Evolutionary conservation across 2,113 vertebrate genomes (phyloP), one percentile per base, ranked within the genome.

Genomic region (Orientallactaga bullata): DNA sequence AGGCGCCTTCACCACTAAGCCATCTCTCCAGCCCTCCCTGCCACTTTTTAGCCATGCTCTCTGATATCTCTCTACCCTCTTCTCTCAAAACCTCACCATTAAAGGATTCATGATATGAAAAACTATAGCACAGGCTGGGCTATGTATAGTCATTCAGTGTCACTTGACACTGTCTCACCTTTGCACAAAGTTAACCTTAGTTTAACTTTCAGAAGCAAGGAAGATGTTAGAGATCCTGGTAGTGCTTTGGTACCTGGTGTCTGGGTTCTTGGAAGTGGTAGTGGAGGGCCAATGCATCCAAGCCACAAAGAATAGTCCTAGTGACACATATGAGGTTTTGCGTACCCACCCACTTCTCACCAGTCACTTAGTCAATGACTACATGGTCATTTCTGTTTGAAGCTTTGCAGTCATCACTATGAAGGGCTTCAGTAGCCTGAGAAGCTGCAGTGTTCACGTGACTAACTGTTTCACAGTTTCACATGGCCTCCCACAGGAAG

Each of bases 181-280:
- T 80, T 82, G 24, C 3, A 7, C 37, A 30, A 10, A 87, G 1
- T 87, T 72, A 89, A 23, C 5, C 23, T 76, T 10, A 2, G 60
- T 58, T 79, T 95, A 72, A 88, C 86, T 87, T 89, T 81, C 26
- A 85, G 91, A 95, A 91, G 47, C 87, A 73, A 88, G 63, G 61
- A 92, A 18, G 28, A 47, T 72, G 2, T 6, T 79, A 61, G 66
- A 94, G 55, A 92, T 76, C 76, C 60, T 39, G 47, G 15, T 78
- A 95, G 72, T 76, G n/a, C 88, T 90, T 35, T 91, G 28, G 89
- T 87, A 47, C 71, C 55, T 42, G 42, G 42, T 47, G 8, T 89
- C 81, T 71, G 39, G 42, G 3, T 66, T 76, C 21, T 18, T 80
- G 47, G 58, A 72, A 26, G 17, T 58, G 58, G 17, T 58, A 65